Base-by-base conservation (phyloP, 2,113 vertebrate species). In the Pygoscelis antarcticus region DNA sequence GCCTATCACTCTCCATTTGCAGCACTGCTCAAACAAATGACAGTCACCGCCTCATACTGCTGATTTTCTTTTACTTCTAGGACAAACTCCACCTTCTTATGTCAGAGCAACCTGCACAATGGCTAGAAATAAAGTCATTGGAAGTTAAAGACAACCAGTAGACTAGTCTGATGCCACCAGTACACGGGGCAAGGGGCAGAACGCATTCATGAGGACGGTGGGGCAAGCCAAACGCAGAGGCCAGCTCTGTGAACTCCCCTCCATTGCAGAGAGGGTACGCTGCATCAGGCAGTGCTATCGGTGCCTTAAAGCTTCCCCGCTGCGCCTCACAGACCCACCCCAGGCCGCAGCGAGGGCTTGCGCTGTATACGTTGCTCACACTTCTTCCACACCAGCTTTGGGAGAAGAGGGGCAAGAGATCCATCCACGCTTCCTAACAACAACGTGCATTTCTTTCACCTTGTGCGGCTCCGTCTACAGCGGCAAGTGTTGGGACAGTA, bases 181-280 rank as follows among this genome's bases (percentile, higher is more conserved):
- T 1, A 6, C 30, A 6, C 0, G 3, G 9, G 23, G 40, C 10
- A 40, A 54, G 27, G 34, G 36, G 47, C 10, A 25, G 40, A 44
- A 38, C 0, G 3, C 1, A 4, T 14, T 38, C 6, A 11, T 11
- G 32, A 40, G 44, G 17, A 68, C 1, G 2, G 42, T 6, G 26
- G 44, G 44, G 20, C n/a, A n/a, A 61, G 19, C 6, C 40, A 46
- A 38, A 23, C 0, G 13, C 26, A 12, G 44, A 66, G 17, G 44
- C 11, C 36, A 32, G n/a, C 44, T 58, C 60, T 42, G 11, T 3
- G 25, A 65, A 16, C n/a, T 29, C 57, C n/a, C 13, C 72, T 16
- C n/a, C 55, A 16, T 7, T n/a, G 5, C 18, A 1, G 40, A 27
- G 23, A 9, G n/a, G 8, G 16, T 5, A 7, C 4, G 1, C 15